Percentiles rank a stretch among this genome's conserved stretches.
Conservation (phyloP, 2,888 invertebrate species). For the Druceiella hillmani region DNA sequence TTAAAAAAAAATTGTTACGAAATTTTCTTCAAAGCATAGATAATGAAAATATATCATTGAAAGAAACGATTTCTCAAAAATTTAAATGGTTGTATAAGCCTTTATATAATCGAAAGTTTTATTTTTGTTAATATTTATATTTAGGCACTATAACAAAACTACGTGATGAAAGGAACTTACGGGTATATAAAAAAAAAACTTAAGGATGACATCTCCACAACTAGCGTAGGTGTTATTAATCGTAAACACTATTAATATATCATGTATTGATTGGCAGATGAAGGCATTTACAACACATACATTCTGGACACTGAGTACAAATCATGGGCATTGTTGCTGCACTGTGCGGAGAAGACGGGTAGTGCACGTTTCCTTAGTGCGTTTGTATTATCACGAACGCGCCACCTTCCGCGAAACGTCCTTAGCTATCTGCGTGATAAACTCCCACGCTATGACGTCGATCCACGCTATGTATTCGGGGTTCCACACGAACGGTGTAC, state of each 20-base stretch:
- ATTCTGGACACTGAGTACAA: slow-evolving; percentile 79
- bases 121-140: too few relatives aligned
- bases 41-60: too few relatives aligned
- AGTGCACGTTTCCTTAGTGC: slow-evolving; percentile 77
- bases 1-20: too few relatives aligned
- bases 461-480: slow-evolving; percentile 76
- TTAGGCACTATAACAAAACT: too few relatives aligned
- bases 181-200: slow-evolving; percentile 1
- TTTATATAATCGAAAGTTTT: too few relatives aligned
- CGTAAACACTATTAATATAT: too few relatives aligned
- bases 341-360: slow-evolving; percentile 78
- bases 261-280: slow-evolving; percentile 52
- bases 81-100: too few relatives aligned
- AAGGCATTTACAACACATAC: slow-evolving; percentile 84
- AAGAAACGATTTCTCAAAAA: too few relatives aligned
- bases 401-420: slow-evolving; percentile 57
- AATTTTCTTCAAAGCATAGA: too few relatives aligned
- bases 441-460: slow-evolving; percentile 75
- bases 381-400: slow-evolving; percentile 66
- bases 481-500: slow-evolving; percentile 70
- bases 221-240: not conserved
- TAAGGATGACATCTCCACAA: not conserved
- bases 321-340: slow-evolving; percentile 76
- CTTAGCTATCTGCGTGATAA: slow-evolving; percentile 74
- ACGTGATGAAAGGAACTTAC: too few relatives aligned